These are phyloP conservation scores for Drymonia ruficornis DNA, from an alignment of 2,888 invertebrate genomes.

Conservation along the genomic window DNA sequence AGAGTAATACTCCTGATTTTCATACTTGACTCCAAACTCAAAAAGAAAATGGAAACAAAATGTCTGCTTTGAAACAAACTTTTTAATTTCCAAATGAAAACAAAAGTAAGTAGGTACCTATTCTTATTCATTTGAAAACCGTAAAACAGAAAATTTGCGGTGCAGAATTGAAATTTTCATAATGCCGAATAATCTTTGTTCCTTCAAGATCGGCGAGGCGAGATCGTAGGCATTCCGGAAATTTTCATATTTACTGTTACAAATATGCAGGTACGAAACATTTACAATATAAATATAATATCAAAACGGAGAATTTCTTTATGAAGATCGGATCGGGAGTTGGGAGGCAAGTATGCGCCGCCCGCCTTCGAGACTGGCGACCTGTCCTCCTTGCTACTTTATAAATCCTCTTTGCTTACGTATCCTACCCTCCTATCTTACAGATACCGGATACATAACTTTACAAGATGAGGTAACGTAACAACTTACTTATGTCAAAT, in stretches of 20 bases:
- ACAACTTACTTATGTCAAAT: no score
- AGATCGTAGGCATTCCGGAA: constrained; percentile 79
- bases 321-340: constrained; percentile 82
- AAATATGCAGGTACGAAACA: constrained; percentile 85
- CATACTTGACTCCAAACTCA: not conserved
- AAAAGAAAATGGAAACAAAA: not conserved
- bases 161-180: constrained; percentile 66
- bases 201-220: constrained; percentile 67
- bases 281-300: constrained; percentile 85
- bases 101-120: not conserved
- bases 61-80: not conserved
- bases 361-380: constrained; percentile 55
- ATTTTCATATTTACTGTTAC: constrained; percentile 85
- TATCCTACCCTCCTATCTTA: constrained; percentile 18
- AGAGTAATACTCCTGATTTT: no score
- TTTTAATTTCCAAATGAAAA: not conserved
- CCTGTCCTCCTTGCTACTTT: constrained; percentile 59
- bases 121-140: not conserved
- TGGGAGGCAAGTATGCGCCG: constrained; percentile 77
- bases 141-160: constrained; percentile 3
- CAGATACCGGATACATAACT: not conserved
- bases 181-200: constrained; percentile 75
- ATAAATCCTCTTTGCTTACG: constrained; percentile 51
- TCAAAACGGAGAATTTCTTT: constrained; percentile 85
- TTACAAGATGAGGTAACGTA: no score